Evolutionary conservation across 2,888 invertebrate genomes (phyloP), one percentile per base, ranked within the genome.

Genomic region (Neuroscelio doddi): DNA sequence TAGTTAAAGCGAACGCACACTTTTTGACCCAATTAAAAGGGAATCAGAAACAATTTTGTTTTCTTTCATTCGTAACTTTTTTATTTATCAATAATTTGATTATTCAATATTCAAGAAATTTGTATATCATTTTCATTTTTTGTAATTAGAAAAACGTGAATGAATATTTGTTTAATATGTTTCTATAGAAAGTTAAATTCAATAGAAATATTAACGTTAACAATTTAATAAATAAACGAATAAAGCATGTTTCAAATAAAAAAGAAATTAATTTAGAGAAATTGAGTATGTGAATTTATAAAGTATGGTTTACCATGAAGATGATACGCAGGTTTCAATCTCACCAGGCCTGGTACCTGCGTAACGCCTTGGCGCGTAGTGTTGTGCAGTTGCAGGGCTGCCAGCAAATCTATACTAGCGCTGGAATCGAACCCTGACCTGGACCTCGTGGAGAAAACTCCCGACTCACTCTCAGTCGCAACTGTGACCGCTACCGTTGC

Each of bases 371-470:
- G 88, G 81, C 89, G 90, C 80, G 90, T 89, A 83, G 89, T 90
- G 87, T 92, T 93, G 87, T 91, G 90, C 85, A 92, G 87, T 86
- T 92, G 91, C 86, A 93, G 87, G 82, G 91, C 91, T 86, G 90
- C 91, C 86, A 93, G 88, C 85, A 93, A 88, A 86, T 93, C 93
- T 87, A 93, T 90, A 79, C 88, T 75, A 81, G 86, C 85, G 73
- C 78, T 80, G 63, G 76, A 69, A 73, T 79, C 78, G 58, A 65
- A 73, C 52, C 73, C 74, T 55, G 74, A 72, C 61, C 70, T 73
- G 70, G 73, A 80, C 78, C 71, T 84, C 71, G 72, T 80, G 72
- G 81, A 86, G 88, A 87, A 85, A 88, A 85, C 81, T 85, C 85
- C 79, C 84, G 81, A 80, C 84, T 85, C 78, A 83, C 89, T 72